Percentiles rank a stretch among this genome's conserved stretches.
phyloP scores from a whole-genome alignment of 2,113 vertebrate genomes.

The Urocolius indicus region DNA sequence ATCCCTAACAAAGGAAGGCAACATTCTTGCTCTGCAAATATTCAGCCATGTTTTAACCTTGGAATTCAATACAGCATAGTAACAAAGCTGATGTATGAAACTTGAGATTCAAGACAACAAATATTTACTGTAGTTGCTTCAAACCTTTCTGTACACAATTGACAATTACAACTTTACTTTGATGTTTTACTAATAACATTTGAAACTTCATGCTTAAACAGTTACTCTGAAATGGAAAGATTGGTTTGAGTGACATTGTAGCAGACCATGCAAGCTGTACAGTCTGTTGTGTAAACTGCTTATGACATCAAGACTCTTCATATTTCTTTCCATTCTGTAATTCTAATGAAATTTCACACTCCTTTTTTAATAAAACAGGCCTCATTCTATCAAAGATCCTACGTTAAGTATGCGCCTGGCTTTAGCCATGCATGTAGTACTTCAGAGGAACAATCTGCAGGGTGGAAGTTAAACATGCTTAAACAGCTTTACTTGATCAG shows the following conservation, averaged over 20 bases:
- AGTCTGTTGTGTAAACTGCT: neutral
- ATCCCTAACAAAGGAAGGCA: neutral
- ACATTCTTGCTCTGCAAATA: slow-evolving; percentile 24
- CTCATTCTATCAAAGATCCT: neutral
- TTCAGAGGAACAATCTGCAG: neutral
- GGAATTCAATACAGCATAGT: neutral
- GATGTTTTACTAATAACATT: neutral
- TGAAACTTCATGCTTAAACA: neutral
- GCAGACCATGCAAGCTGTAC: neutral
- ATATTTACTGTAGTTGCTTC: slow-evolving; percentile 33
- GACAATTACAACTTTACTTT: slow-evolving; percentile 3
- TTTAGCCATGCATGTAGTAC: neutral
- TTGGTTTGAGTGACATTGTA: neutral
- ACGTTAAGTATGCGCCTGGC: neutral
- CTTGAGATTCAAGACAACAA: slow-evolving; percentile 45
- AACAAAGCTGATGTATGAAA: slow-evolving; percentile 35
- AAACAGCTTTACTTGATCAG: neutral
- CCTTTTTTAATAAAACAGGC: neutral
- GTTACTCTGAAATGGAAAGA: neutral
- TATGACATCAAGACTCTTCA: neutral
- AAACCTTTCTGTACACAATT: slow-evolving; percentile 45
- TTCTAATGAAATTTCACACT: neutral
- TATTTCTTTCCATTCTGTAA: neutral
- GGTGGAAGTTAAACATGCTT: neutral
- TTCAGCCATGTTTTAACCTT: slow-evolving; percentile 38